A percentile compares a stretch with the other conserved stretches of the same genome.
Evolutionary conservation across 2,797 vertebrate genomes (phyloP).

Genomic region (Monodelphis domestica): DNA sequence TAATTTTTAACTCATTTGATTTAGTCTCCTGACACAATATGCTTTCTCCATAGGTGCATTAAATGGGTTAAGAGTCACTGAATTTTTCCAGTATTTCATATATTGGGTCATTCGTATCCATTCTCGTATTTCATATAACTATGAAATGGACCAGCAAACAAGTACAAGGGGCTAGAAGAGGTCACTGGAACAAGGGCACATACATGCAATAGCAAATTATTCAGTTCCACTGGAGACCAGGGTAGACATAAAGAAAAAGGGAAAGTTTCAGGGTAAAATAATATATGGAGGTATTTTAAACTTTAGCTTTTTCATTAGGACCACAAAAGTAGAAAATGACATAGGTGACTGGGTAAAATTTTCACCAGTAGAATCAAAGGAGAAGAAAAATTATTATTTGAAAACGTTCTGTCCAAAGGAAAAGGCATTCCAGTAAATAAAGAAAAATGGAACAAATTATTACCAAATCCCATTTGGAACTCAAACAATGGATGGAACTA

Average conservation of each 20-base stretch:
- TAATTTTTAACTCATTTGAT: neutral
- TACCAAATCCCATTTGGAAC: neutral
- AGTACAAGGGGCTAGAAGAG: neutral
- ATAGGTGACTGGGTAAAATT: conserved; percentile 29
- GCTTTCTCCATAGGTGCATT: neutral
- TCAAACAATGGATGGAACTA: conserved; percentile 48
- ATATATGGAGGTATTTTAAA: conserved; percentile 8
- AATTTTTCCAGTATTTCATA: neutral
- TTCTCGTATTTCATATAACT: neutral
- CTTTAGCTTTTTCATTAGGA: rapidly evolving
- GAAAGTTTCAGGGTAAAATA: neutral
- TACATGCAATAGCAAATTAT: neutral
- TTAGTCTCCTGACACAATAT: neutral
- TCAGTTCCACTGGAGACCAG: neutral
- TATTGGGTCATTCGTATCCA: neutral
- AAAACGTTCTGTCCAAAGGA: neutral
- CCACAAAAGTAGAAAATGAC: neutral
- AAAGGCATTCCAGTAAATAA: conserved; percentile 61
- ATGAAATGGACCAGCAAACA: neutral
- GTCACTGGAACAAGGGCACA: neutral
- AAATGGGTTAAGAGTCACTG: neutral
- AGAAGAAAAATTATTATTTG: conserved; percentile 44
- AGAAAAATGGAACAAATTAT: conserved; percentile 72
- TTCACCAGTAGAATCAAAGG: conserved; percentile 41
- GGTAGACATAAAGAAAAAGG: neutral